Conservation (phyloP, 2,113 vertebrate species). For the Nothocercus julius region DNA sequence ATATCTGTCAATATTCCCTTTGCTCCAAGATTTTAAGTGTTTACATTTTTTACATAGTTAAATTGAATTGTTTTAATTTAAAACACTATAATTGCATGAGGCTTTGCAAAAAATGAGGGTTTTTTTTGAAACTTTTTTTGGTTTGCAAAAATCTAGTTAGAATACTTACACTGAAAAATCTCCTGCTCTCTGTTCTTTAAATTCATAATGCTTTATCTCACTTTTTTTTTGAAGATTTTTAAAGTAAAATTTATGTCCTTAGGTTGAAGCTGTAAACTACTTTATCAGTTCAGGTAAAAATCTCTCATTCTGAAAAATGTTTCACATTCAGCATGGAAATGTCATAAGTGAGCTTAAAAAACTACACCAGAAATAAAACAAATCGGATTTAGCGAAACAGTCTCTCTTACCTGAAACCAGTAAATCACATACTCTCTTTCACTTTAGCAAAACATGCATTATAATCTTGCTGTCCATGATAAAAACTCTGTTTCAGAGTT, state of each 20-base stretch:
- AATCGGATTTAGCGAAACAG: neutral
- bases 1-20: neutral
- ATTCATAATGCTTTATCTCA: neutral
- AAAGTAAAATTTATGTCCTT: neutral
- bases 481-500: neutral
- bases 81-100: neutral
- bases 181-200: neutral
- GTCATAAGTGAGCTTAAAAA: neutral
- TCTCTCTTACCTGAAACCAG: neutral
- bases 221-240: neutral
- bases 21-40: neutral
- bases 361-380: neutral
- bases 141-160: neutral
- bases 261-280: neutral
- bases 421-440: neutral
- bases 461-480: neutral
- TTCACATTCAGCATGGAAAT: neutral
- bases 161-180: neutral
- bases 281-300: neutral
- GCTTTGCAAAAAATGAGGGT: accelerated
- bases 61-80: neutral
- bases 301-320: neutral
- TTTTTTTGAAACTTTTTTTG: neutral
- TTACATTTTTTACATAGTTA: neutral
- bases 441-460: neutral